phyloP scores from a whole-genome alignment of 2,888 invertebrate species.

The Papilio elwesi region DNA sequence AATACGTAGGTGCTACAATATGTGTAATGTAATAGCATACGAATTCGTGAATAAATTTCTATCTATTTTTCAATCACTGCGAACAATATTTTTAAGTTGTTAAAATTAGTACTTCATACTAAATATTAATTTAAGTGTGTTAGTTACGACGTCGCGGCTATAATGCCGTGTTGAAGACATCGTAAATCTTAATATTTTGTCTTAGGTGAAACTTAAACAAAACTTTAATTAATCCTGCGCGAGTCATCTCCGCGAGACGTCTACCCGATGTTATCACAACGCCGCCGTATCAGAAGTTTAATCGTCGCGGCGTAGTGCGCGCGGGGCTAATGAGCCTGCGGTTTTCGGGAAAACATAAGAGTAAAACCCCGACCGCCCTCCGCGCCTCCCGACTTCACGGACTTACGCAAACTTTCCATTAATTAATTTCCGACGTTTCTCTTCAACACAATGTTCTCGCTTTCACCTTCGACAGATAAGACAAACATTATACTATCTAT shows the following conservation, averaged over 20 bases:
- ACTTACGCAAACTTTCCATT: slow-evolving; percentile 70
- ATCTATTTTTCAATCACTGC: too few relatives aligned
- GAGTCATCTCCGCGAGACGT: slow-evolving; percentile 55
- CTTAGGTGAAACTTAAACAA: slow-evolving; percentile 52
- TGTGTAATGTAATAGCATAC: too few relatives aligned
- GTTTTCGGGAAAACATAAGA: slow-evolving; percentile 75
- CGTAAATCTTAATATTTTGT: slow-evolving; percentile 32
- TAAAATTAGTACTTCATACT: too few relatives aligned
- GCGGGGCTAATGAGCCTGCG: slow-evolving; percentile 81
- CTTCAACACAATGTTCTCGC: slow-evolving; percentile 24
- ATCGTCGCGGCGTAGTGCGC: slow-evolving; percentile 76
- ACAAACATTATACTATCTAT: slow-evolving; percentile 19
- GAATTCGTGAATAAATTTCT: too few relatives aligned
- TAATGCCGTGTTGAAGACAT: slow-evolving; percentile 14
- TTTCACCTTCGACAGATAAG: slow-evolving; percentile 9
- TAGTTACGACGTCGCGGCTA: too few relatives aligned
- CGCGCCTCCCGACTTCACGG: slow-evolving; percentile 60
- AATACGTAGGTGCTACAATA: too few relatives aligned
- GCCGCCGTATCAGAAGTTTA: slow-evolving; percentile 74
- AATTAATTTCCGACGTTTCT: slow-evolving; percentile 62
- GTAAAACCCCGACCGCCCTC: slow-evolving; percentile 54
- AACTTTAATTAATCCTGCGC: slow-evolving; percentile 65
- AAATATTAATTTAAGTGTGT: too few relatives aligned
- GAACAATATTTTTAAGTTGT: too few relatives aligned
- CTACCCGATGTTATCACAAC: slow-evolving; percentile 66